Base-by-base conservation (phyloP, 2,797 vertebrate species). In the Manis javanica region DNA sequence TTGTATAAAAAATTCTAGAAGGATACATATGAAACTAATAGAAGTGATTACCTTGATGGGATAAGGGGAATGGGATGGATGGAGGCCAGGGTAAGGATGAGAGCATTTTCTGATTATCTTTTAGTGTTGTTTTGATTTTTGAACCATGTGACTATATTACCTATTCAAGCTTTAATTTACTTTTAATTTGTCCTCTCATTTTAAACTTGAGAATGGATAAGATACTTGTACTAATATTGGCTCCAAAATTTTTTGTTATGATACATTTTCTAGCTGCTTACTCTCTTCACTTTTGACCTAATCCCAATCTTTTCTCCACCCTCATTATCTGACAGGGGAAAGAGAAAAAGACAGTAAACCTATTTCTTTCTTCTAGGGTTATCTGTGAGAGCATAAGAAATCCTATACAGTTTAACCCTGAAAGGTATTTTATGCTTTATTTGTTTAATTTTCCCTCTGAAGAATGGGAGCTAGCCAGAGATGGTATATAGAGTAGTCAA, bases 111-210 rank as follows among this genome's bases (percentile, higher is more conserved):
- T 34, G 39, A 83, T 49, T 90, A 87, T 64, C 37, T 90, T 91
- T 93, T 68, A 66, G 39, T 87, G 51, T 75, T 71, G 4, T 72
- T 96, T 91, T 93, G 15, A 87, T 95, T 91, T 72, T 91, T 77
- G 16, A 95, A 90, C 16, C 49, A 21, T 66, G 21, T 59, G 8
- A 77, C 53, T 82, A 14, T 89, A 61, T 83, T 81, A 46, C 26
- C 15, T 79, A 63, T 85, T 94, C 31, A 81, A 86, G 92, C 21
- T 23, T 92, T 77, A 68, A 37, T 86, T 86, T 91, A 55, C 19
- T 86, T 90, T 92, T 91, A 46, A 87, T 85, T 93, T 90, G 37
- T 77, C 42, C 34, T 85, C 49, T 87, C 46, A 29, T 84, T 74
- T 68, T 69, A 53, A 95, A 86, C 37, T 96, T 79, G 39, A 77